Conservation (phyloP, 1,140 invertebrate species). For the Diabrotica virgifera region DNA sequence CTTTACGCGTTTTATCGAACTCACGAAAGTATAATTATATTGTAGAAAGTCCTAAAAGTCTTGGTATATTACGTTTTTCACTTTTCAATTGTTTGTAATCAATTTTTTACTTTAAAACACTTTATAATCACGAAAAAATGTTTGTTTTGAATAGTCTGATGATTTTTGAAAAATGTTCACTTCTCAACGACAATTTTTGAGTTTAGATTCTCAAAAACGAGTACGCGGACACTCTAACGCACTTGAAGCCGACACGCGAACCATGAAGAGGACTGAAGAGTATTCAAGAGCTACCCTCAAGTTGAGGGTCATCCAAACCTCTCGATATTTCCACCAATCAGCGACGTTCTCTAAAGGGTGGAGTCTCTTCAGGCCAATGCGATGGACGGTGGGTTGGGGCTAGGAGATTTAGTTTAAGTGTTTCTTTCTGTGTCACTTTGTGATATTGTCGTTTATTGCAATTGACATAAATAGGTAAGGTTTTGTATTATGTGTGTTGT, state of each 20-base stretch:
- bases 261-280: slow-evolving; percentile 45
- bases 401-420: slow-evolving; percentile 24
- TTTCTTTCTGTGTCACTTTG: slow-evolving; percentile 9
- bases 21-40: too few relatives aligned
- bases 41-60: too few relatives aligned
- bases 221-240: slow-evolving; percentile 33
- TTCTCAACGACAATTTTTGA: neutral
- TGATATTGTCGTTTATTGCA: neutral
- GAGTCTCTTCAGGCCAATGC: slow-evolving; percentile 35
- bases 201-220: neutral
- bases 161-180: too few relatives aligned
- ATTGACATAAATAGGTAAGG: neutral
- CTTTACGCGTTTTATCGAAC: slow-evolving; percentile 30
- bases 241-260: slow-evolving; percentile 42
- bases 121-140: too few relatives aligned
- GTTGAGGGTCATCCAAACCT: slow-evolving; percentile 42
- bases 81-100: too few relatives aligned
- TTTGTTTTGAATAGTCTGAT: too few relatives aligned
- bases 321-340: slow-evolving; percentile 41
- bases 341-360: slow-evolving; percentile 26
- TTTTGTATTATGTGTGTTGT: neutral
- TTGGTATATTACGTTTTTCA: too few relatives aligned
- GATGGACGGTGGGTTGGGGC: slow-evolving; percentile 12
- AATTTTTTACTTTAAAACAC: too few relatives aligned
- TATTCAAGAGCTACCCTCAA: slow-evolving; percentile 44